phyloP scores from a whole-genome alignment of 2,113 vertebrate species.

The Lepus timidus region DNA sequence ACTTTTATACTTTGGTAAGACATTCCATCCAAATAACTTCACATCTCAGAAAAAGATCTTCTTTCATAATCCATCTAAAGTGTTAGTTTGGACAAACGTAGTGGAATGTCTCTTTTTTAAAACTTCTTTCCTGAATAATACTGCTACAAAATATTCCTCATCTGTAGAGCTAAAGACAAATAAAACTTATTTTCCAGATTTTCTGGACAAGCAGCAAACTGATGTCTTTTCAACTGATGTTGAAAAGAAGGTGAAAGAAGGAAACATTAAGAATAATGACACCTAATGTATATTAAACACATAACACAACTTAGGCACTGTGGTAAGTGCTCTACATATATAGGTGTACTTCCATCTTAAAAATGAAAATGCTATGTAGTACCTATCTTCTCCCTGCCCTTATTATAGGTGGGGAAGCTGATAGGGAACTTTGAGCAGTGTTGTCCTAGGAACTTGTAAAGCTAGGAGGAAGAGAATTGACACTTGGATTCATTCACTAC shows the following conservation, averaged over 20 bases:
- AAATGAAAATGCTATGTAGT: constrained; percentile 23
- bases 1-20: constrained; percentile 26
- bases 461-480: neutral
- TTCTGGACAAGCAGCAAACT: constrained; percentile 29
- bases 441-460: neutral
- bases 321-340: neutral
- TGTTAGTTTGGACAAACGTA: constrained; percentile 45
- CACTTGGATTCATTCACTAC: neutral
- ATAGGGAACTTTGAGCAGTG: neutral
- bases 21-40: constrained; percentile 29
- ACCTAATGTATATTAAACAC: neutral
- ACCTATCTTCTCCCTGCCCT: neutral
- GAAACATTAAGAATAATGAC: constrained; percentile 33
- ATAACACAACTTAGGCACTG: neutral
- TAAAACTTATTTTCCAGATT: constrained; percentile 45
- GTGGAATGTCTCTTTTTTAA: constrained; percentile 32
- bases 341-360: constrained; percentile 40
- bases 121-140: constrained; percentile 43
- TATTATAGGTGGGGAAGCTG: neutral
- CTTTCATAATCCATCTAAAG: constrained; percentile 20
- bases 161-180: constrained; percentile 48
- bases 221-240: constrained; percentile 55
- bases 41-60: constrained; percentile 29
- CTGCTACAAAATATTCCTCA: constrained; percentile 29
- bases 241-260: constrained; percentile 49